Evolutionary conservation across 2,113 vertebrate species (phyloP).

Genomic region (Xenopus borealis): DNA sequence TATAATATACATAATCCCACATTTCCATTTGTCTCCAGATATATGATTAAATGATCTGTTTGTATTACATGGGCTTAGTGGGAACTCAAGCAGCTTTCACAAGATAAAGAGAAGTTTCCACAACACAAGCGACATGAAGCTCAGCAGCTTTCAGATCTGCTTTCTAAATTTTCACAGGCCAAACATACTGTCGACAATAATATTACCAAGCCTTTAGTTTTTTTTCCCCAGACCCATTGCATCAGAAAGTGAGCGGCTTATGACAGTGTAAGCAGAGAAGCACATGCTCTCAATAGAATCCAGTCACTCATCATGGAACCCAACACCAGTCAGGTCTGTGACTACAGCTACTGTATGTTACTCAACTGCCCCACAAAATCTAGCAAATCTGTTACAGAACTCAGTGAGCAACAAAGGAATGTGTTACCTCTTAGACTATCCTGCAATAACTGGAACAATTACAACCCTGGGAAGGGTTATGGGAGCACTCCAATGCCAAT

Average conservation of each 20-base stretch:
- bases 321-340: background rate
- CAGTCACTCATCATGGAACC: background rate
- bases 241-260: slow-evolving; percentile 4
- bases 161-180: background rate
- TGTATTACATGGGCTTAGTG: too few species aligned
- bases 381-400: too few species aligned
- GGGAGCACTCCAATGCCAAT: too few species aligned
- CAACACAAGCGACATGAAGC: background rate
- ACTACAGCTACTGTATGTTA: background rate
- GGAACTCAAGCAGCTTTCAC: too few species aligned
- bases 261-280: background rate
- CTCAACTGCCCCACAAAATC: too few species aligned
- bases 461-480: too few species aligned
- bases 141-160: background rate
- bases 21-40: too few species aligned
- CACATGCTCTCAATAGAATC: background rate
- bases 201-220: background rate
- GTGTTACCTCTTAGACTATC: too few species aligned
- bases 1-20: too few species aligned
- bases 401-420: too few species aligned
- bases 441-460: too few species aligned
- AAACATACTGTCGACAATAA: background rate
- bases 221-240: slow-evolving; percentile 1
- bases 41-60: too few species aligned
- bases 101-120: background rate